Base-by-base conservation (phyloP, 2,888 invertebrate genomes). In the Sphaerophoria rueppellii region DNA sequence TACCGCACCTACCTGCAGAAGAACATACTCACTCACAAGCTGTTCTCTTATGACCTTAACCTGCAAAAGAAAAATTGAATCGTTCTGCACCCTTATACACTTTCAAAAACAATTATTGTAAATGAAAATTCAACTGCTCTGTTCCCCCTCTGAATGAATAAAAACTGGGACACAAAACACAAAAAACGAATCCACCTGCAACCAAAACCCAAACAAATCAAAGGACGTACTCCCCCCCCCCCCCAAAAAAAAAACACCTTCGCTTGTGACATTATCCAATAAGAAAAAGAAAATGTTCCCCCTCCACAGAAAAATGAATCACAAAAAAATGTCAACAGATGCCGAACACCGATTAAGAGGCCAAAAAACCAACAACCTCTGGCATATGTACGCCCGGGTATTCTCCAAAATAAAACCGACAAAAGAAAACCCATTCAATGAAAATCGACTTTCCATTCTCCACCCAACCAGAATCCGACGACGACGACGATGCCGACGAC, bases 291-390 rank as follows among this genome's bases (percentile, higher is more conserved):
- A 70, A 81, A 69, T 70, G 12, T n/a, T 54, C 46, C 76, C 70
- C 70, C 63, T 37, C 76, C 70, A 63, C 63, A 69, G 57, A 57
- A 67, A 54, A 32, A 54, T 34, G 12, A 50, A 24, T 67, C 60
- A 55, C 60, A 34, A 24, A 24, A 34, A 67, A 77, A 77, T 69
- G 67, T 69, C 82, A 77, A 72, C 82, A 77, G 67, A 82, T 77
- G 46, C 60, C n/a, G 37, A 5, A 60, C 46, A 50, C 52, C 65
- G 72, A 58, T 69, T 82, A 77, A 77, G 77, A 82, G 72, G 32
- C 54, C 77, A 46, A 57, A 54, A 67, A 52, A 67, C 34, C 67
- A 43, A 43, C 9, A 7, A 43, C 43, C 9, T 16, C 24, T 50
- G 0, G 1, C 16, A 24, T 58, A 24, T 40, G 58, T 16, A 9